Evolutionary conservation across 2,888 invertebrate species (phyloP), one percentile per base, ranked within the genome.

Genomic region (Amaurobius ferox): DNA sequence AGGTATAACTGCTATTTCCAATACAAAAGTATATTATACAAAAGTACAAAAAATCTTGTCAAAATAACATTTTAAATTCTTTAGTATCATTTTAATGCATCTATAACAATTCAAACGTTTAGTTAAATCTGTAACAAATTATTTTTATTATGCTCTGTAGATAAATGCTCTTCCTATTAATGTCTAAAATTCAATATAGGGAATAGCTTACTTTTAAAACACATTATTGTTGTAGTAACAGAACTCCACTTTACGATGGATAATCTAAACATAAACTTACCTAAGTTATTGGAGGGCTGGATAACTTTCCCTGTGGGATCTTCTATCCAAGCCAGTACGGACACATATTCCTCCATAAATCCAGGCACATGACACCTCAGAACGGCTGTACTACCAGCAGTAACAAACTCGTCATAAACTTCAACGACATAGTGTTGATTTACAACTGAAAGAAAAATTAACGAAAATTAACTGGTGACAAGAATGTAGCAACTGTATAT

Each of bases 331-430:
- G 86, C 67, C 48, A 86, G 83, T 5, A 89, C 81, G 0, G 79
- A 73, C 3, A 89, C 83, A 39, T 87, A 87, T 19, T 88, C 86
- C 29, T 83, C 79, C 40, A 88, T 87, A 28, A 83, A 86, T 13
- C 76, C 77, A 6, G 87, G 87, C 19, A 91, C 90, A 70, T 89
- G 89, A 86, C 91, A 92, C 89, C 95, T 95, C 89, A 98, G 93
- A 88, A 97, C 95, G 1, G 96, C 97, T 13, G 97, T 96, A 92
- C 97, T 97, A 76, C 97, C 97, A 79, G 95, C 94, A 92, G 96
- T 96, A 90, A 96, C 97, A 93, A 96, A 97, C 91, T 96, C 96
- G 91, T 97, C 97, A 89, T 96, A 95, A 88, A 97, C 96, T 92
- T 95, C 95, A 67, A 97, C 95, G 89, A 96, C 95, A 93, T 96